Percentiles rank a stretch among this genome's conserved stretches.
phyloP scores from a whole-genome alignment of 2,113 vertebrate species.

The Lota lota region DNA sequence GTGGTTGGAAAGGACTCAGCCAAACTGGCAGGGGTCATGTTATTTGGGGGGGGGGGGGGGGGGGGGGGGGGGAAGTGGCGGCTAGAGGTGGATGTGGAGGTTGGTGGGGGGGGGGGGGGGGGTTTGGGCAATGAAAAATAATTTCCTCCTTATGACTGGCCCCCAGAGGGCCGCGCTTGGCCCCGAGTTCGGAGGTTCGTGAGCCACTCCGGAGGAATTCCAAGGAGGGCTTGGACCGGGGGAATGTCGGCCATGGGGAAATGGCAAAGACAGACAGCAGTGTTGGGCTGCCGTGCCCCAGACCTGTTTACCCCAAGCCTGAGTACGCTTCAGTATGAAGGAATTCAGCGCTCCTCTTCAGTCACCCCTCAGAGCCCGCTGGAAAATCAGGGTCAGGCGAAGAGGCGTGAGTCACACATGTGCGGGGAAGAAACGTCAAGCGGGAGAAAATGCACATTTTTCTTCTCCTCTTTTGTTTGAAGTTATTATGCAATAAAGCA shows the following conservation, averaged over 20 bases:
- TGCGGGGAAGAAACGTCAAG: constrained; percentile 27
- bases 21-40: constrained; percentile 56
- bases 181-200: constrained; percentile 41
- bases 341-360: constrained; percentile 30
- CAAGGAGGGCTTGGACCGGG: constrained; percentile 45
- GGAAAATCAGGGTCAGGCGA: constrained; percentile 33
- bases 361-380: constrained; percentile 9
- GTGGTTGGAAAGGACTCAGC: constrained; percentile 28
- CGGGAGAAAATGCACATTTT: constrained; percentile 18
- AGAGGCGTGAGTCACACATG: constrained; percentile 29
- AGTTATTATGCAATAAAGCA: constrained; percentile 23
- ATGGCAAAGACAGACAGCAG: constrained; percentile 73
- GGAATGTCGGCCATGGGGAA: constrained; percentile 55
- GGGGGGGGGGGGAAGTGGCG: no score
- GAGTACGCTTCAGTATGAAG: constrained; percentile 49
- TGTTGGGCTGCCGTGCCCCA: constrained; percentile 40
- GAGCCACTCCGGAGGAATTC: constrained; percentile 68
- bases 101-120: constrained; percentile 60
- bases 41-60: constrained; percentile 51
- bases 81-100: no score
- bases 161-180: constrained; percentile 52
- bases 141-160: constrained; percentile 71
- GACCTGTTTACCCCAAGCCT: constrained; percentile 63
- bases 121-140: constrained; percentile 69
- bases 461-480: constrained; percentile 3